These are phyloP conservation scores for Formicarius rufipectus DNA, from an alignment of 2,113 vertebrate genomes.

Conservation along the genomic window DNA sequence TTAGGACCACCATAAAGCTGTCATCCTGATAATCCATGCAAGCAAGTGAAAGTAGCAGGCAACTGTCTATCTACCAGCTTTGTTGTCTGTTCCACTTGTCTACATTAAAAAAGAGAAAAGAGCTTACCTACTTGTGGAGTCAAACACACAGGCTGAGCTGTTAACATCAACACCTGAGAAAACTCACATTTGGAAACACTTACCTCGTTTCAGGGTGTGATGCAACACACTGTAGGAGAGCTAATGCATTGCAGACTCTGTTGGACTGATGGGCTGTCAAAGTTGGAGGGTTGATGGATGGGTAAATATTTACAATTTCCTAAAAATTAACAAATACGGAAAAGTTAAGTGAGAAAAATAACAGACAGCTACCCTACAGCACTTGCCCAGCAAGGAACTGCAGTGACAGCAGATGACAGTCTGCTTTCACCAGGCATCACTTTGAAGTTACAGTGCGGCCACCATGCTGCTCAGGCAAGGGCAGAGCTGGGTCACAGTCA, in stretches of 20 bases:
- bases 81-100: background rate
- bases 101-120: background rate
- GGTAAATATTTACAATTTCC: constrained; percentile 99
- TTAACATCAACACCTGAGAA: background rate
- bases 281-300: constrained; percentile 97
- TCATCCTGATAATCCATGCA: background rate
- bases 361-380: background rate
- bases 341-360: background rate
- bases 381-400: background rate
- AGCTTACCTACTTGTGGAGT: background rate
- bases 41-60: background rate
- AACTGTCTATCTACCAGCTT: background rate
- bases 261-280: constrained; percentile 98
- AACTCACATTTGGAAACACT: background rate
- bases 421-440: background rate
- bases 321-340: constrained; percentile 43
- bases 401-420: background rate
- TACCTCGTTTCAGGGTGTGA: constrained; percentile 97
- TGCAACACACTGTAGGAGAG: constrained; percentile 94
- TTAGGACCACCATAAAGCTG: background rate
- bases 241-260: constrained; percentile 95
- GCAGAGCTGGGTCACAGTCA: background rate
- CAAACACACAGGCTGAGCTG: background rate
- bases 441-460: background rate
- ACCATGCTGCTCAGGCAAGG: background rate